Evolutionary conservation across 2,113 vertebrate species (phyloP), one percentile per base, ranked within the genome.

Genomic region (Dascyllus trimaculatus): DNA sequence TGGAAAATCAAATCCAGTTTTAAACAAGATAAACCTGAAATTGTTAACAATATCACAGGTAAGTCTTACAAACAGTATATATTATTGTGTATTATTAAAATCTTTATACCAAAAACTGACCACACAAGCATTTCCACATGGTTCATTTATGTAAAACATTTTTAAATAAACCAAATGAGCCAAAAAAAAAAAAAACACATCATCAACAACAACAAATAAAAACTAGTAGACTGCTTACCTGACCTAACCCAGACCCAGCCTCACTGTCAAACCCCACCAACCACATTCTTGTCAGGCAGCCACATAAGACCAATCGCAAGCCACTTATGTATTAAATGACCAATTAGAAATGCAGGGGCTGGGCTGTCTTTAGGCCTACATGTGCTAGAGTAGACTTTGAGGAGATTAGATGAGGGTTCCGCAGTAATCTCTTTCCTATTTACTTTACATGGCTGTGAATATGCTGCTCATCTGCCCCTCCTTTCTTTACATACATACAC

Each of bases 401-500:
- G 60, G 62, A 84, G 89, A 91, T 90, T 91, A 88, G 40, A 66
- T 74, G 66, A 78, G 52, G 25, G 69, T 38, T 71, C 64, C 65
- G 21, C 65, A 35, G 76, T 91, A 89, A 91, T 93, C 81, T 73
- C 70, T 70, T 68, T 89, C 58, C 77, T 89, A 85, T 93, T 92
- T 94, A 88, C 74, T 79, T 89, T 82, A 85, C 67, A 80, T 73
- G 71, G 69, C 78, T 77, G 49, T 85, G 90, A 92, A 91, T 89
- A 91, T 85, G 58, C 80, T 75, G 57, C 63, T 81, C 75, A 80
- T 89, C 85, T 85, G 22, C 58, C 51, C 21, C 43, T 65, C 45
- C 63, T 51, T 68, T 64, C 71, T 82, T 67, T 73, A 65, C 73
- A 71, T 75, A 57, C 49, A 64, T 57, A 22, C 32, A 69, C 57